Base-by-base conservation (phyloP, 2,888 invertebrate genomes). In the Tromatobia lineatoria region DNA sequence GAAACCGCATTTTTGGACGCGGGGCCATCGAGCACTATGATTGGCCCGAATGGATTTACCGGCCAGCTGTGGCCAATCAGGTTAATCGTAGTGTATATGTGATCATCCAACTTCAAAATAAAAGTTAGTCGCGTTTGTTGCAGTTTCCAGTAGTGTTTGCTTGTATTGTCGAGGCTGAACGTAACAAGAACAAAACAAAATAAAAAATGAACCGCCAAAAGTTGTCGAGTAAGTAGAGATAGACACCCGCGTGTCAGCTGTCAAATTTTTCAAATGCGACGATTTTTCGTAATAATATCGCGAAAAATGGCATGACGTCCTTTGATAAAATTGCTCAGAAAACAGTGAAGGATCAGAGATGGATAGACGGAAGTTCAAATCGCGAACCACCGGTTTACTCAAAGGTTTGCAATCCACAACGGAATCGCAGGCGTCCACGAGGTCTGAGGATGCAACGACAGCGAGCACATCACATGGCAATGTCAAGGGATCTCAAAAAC, bases 341-440 rank as follows among this genome's bases (percentile, higher is more conserved):
- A 10, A 38, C 64, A 2, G n/a, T 29, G 38, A 59, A 25, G 7
- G 7, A n/a, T 13, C 2, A 15, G 34, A 13, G 2, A 89, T 89
- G 89, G 89, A 89, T 61, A 82, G 75, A 69, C 86, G 89, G 79
- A 89, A 75, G 50, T 75, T 89, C 10, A 89, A 85, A 77, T 73
- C 71, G 6, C 75, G 64, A 18, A 42, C 74, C 38, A 52, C 77
- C 23, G 69, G 83, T 1, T 80, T 89, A 42, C 88, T 86, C 59
- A 85, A 80, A 20, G 85, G 85, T 38, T 57, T 89, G 57, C 64
- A 77, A 59, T n/a, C 69, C 15, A 42, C 34, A 8, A 74, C 74
- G 23, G 81, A 82, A 34, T 34, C 66, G 18, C 85, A 57, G 67
- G 13, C 20, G 2, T 84, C 78, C 11, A 45, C 75, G 42, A 83